phyloP scores from a whole-genome alignment of 2,113 vertebrate genomes.

The Erythrocercus mccallii region DNA sequence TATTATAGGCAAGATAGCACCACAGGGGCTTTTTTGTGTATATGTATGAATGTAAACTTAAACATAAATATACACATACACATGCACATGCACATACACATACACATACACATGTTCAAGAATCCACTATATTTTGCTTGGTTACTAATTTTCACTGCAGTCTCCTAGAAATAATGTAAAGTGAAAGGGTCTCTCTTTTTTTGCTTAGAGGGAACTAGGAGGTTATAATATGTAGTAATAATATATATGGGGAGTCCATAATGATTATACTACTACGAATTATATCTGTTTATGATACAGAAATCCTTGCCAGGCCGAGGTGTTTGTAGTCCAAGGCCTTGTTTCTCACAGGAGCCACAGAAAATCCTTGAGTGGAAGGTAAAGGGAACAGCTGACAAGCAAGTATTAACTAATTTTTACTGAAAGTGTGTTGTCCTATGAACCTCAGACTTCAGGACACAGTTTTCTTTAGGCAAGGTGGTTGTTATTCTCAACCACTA shows the following conservation, averaged over 20 bases:
- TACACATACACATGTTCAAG: neutral
- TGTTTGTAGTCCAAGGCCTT: neutral
- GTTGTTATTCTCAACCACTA: neutral
- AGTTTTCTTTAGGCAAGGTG: neutral
- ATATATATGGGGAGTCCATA: neutral
- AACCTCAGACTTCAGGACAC: neutral
- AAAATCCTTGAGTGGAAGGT: neutral
- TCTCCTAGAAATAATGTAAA: neutral
- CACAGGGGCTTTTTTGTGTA: neutral
- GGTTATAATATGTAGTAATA: neutral
- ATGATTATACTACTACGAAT: neutral
- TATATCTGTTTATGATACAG: neutral
- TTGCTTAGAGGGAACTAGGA: neutral
- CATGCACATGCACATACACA: too few relatives aligned
- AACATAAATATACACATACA: too few relatives aligned
- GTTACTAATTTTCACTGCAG: neutral
- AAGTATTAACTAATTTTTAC: neutral
- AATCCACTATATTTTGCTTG: neutral
- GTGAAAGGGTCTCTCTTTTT: neutral
- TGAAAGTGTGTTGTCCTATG: neutral
- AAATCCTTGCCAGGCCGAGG: neutral
- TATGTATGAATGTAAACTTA: too few relatives aligned
- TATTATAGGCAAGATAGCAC: neutral
- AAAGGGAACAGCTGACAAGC: neutral
- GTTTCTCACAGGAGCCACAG: neutral